Base-by-base conservation (phyloP, 1,140 invertebrate genomes). In the Popillia japonica region DNA sequence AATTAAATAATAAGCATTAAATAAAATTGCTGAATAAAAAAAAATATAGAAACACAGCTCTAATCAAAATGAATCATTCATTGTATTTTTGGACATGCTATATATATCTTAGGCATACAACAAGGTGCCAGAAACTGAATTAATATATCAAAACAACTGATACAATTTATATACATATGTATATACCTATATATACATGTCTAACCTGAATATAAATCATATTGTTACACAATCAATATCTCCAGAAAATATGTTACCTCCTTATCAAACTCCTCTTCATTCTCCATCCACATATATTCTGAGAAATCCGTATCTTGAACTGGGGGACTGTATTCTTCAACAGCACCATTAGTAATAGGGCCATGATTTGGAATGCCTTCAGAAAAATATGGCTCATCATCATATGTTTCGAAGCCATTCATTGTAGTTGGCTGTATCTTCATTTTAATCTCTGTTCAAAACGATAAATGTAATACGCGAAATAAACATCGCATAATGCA, bases 251-350 rank as follows among this genome's bases (percentile, higher is more conserved):
- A n/a, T 22, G n/a, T 22, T 86, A 95, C 94, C 89, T 95, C 92
- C 85, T 94, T 94, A 84, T 96, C 94, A 85, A 96, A 96, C 83
- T 96, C 94, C 83, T 96, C 95, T 85, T 95, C 94, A 84, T 96
- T 93, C 85, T 96, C 95, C 95, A 96, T 96, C 95, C 95, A 96
- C 89, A 96, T 90, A 82, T 95, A 96, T 82, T 96, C 95, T 0
- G 93, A 94, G 86, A 96, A 96, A 86, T 96, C 94, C 73, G 90
- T 92, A 81, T 92, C 90, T 48, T 75, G 74, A 6, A 75, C 74
- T 22, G 74, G 74, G 3, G 74, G 74, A 34, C 20, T 75, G 14
- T 75, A 75, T 34, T 75, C 74, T 75, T 75, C 74, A 23, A 55
- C 74, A 34, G 74, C 17, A 48, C 79, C 79, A 75, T 80, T 80